These are phyloP conservation scores for Siphamia tubifer DNA, from an alignment of 2,113 vertebrate genomes.

Conservation along the genomic window DNA sequence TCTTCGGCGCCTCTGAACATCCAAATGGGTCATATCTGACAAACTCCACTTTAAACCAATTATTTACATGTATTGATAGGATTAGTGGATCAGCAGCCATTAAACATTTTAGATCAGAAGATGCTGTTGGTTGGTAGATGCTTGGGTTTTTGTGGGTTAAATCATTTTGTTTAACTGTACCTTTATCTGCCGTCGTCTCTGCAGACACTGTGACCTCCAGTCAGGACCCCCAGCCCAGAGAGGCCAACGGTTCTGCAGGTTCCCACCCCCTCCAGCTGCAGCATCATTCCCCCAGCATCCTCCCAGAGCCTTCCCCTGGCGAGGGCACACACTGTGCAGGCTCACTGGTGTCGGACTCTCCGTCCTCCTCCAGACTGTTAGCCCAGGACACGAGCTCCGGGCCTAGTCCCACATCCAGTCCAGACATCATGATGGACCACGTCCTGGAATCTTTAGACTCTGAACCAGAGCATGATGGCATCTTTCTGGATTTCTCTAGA, in stretches of 20 bases:
- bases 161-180: background rate
- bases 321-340: constrained; percentile 51
- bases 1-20: no score
- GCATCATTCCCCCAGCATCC: constrained; percentile 57
- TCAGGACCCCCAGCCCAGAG: constrained; percentile 33
- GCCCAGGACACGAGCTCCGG: constrained; percentile 69
- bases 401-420: constrained; percentile 80
- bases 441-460: constrained; percentile 86
- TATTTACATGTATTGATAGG: no score
- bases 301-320: constrained; percentile 42
- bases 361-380: constrained; percentile 42
- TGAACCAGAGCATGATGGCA: constrained; percentile 86
- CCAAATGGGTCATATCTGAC: no score
- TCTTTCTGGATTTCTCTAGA: constrained; percentile 90
- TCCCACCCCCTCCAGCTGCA: background rate
- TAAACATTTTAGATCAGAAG: no score
- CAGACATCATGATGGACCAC: constrained; percentile 84
- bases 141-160: no score
- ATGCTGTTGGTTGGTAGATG: no score
- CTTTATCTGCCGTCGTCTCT: constrained; percentile 33
- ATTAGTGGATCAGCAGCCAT: no score
- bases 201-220: constrained; percentile 66
- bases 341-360: constrained; percentile 30
- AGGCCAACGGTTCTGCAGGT: background rate
- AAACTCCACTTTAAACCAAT: no score